Base-by-base conservation (phyloP, 2,888 invertebrate species). In the Crioceris asparagi region DNA sequence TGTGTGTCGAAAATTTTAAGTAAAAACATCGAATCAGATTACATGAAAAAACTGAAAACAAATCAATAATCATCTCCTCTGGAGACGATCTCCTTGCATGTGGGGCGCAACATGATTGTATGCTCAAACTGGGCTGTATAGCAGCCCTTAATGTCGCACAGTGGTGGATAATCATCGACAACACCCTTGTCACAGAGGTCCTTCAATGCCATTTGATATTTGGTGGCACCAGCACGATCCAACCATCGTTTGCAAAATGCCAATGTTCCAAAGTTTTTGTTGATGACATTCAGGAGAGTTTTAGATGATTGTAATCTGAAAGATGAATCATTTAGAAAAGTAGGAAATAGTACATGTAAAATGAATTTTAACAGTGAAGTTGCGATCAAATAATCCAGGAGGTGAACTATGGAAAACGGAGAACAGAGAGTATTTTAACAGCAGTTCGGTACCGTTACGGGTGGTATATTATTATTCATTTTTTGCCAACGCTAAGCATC, bases 111-210 rank as follows among this genome's bases (percentile, higher is more conserved):
- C 50, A 99, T 79, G 55, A 99, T 84, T 3, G 98, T 99, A 67
- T 99, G 98, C 62, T 99, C 98, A 62, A 88, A 99, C 69, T 99
- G 98, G 29, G 98, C 98, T 0, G 98, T 99, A 68, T 96, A 99
- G 63, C 88, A 92, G 39, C 98, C 97, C 64, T 88, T 91, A 46
- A 86, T 76, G 68, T 98, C 98, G 60, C 96, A 97, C 36, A 98
- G 75, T 6, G 98, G 98, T 14, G 98, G 98, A 68, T 98, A 98
- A 1, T 97, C 84, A 59, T 94, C 92, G n/a, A 99, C 88, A 17
- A 96, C 86, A 33, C 88, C 88, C 62, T 94, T 94, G 64, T 98
- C 97, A 67, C 94, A 94, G 38, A 98, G 73, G 71, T 98, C 97
- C 66, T 98, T 98, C 30, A 98, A 71, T 2, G 94, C 94, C 88